These are phyloP conservation scores for Leptopilina syphax DNA, from an alignment of 2,888 invertebrate species.

Conservation along the genomic window DNA sequence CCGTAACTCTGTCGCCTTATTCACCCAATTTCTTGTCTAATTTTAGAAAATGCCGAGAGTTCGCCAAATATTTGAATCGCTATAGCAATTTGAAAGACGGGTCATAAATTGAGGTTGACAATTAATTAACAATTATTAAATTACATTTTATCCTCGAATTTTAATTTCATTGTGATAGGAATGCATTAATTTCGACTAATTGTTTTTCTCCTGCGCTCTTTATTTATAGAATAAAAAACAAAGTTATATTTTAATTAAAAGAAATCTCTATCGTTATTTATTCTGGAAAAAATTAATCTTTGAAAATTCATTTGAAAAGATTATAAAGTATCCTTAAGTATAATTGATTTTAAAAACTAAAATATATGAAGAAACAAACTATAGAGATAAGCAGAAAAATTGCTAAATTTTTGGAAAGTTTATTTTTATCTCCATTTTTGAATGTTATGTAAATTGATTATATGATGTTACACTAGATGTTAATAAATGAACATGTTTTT, in stretches of 20 bases:
- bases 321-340: no score
- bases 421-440: background rate
- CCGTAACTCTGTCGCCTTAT: background rate
- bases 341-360: no score
- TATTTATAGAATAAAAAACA: no score
- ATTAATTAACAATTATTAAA: slow-evolving; percentile 13
- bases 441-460: background rate
- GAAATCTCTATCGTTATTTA: no score
- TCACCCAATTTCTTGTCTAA: slow-evolving; percentile 21
- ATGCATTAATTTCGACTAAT: no score
- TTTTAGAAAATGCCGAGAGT: slow-evolving; percentile 34
- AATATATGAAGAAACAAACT: no score
- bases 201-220: no score
- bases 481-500: slow-evolving; percentile 41
- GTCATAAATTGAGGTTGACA: slow-evolving; percentile 33
- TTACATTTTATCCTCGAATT: slow-evolving; percentile 10
- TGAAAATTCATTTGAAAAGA: no score
- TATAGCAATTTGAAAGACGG: slow-evolving; percentile 12
- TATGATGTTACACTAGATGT: background rate
- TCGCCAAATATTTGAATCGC: slow-evolving; percentile 26
- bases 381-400: background rate
- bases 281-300: no score
- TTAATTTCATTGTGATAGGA: background rate
- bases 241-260: no score
- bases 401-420: background rate